Conservation (phyloP, 2,888 invertebrate species). For the Megastigmus dorsalis region DNA sequence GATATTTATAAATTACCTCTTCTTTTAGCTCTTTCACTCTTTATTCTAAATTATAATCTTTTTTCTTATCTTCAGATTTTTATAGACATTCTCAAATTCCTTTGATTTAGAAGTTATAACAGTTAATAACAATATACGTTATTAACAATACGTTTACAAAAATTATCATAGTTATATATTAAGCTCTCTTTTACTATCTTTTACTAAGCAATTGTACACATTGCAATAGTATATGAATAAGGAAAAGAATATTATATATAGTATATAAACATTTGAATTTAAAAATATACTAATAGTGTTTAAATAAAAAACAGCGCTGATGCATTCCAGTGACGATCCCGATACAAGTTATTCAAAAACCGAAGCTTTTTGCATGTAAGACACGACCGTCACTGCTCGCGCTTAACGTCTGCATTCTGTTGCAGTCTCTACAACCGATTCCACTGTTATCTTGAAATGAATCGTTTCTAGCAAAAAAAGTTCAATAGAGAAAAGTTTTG, state of each 20-base stretch:
- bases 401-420: no score
- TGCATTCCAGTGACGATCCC: no score
- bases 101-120: conserved; percentile 81
- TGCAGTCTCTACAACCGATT: no score
- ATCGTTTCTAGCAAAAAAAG: no score
- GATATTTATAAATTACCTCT: conserved; percentile 77
- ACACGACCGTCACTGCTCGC: no score
- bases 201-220: conserved; percentile 99
- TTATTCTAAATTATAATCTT: conserved; percentile 95
- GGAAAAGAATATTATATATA: conserved; percentile 19
- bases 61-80: conserved; percentile 95
- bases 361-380: no score
- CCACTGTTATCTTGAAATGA: no score
- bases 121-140: not conserved
- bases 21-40: conserved; percentile 94
- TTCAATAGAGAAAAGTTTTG: no score
- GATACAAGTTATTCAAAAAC: no score
- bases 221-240: conserved; percentile 92
- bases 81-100: conserved; percentile 99
- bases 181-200: conserved; percentile 79
- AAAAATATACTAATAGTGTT: not conserved
- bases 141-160: conserved; percentile 35
- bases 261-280: conserved; percentile 1
- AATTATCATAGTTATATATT: conserved; percentile 28
- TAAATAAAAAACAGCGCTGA: no score